Percentiles rank a stretch among this genome's conserved stretches.
Evolutionary conservation across 2,888 invertebrate genomes (phyloP).

Genomic region (Charanyca ferruginea): DNA sequence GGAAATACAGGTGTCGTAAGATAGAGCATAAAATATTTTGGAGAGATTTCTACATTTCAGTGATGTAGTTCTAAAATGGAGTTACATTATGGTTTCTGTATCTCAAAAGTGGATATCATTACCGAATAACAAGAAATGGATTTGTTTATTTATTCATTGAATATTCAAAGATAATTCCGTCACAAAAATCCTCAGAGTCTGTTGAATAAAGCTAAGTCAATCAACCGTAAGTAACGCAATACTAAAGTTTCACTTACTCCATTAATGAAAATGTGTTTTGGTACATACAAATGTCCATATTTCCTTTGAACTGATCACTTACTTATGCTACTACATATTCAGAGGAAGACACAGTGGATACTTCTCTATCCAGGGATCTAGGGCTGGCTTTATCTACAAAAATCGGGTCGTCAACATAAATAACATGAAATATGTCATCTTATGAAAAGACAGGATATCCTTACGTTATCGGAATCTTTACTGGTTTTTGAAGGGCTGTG

Average conservation of each 20-base stretch:
- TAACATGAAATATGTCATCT: slow-evolving; percentile 46
- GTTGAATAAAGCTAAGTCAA: slow-evolving; percentile 15
- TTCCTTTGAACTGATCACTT: slow-evolving; percentile 15
- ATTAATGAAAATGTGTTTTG: slow-evolving; percentile 15
- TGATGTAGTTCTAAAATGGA: no score
- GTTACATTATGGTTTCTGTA: no score
- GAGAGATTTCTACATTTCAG: no score
- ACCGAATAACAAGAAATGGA: not conserved
- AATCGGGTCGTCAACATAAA: slow-evolving; percentile 55
- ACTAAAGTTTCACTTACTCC: not conserved
- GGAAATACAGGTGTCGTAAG: slow-evolving; percentile 5
- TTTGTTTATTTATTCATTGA: slow-evolving; percentile 19
- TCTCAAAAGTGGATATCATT: not conserved
- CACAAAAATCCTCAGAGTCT: slow-evolving; percentile 8
- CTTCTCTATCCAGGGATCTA: slow-evolving; percentile 20
- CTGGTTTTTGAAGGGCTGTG: slow-evolving; percentile 43
- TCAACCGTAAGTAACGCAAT: slow-evolving; percentile 12
- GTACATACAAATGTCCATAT: slow-evolving; percentile 21
- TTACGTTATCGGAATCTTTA: slow-evolving; percentile 49
- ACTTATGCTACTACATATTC: slow-evolving; percentile 37
- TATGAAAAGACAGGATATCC: slow-evolving; percentile 55
- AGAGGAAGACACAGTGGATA: slow-evolving; percentile 17
- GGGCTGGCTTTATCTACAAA: slow-evolving; percentile 37
- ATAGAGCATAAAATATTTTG: not conserved
- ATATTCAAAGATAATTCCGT: slow-evolving; percentile 14